Percentiles rank a stretch among this genome's conserved stretches.
Evolutionary conservation across 1,140 invertebrate species (phyloP).

Genomic region (Pissodes strobi): DNA sequence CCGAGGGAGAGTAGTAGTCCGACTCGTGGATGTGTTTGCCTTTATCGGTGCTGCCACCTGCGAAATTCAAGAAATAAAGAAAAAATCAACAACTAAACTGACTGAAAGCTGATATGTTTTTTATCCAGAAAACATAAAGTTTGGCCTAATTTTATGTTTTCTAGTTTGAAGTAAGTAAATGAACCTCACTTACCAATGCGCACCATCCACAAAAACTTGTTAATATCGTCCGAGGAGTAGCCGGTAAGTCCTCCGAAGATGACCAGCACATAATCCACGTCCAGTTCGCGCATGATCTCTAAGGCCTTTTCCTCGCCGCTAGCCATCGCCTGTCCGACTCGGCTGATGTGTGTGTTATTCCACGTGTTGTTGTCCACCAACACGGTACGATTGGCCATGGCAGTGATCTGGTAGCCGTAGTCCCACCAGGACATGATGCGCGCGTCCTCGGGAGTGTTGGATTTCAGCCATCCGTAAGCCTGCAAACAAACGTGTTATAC

Average conservation of each 20-base stretch:
- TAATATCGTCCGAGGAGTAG: constrained; percentile 98
- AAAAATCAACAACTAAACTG: too few relatives aligned
- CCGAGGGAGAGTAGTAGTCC: constrained; percentile 93
- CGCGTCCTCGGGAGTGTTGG: constrained; percentile 94
- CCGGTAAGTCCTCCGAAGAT: constrained; percentile 98
- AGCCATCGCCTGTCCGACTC: constrained; percentile 97
- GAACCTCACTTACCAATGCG: constrained; percentile 69
- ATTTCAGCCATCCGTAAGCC: constrained; percentile 96
- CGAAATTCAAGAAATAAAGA: too few relatives aligned
- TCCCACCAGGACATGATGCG: constrained; percentile 99
- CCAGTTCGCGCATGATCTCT: constrained; percentile 95
- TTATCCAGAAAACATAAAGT: too few relatives aligned
- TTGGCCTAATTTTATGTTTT: too few relatives aligned
- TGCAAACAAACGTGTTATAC: too few relatives aligned
- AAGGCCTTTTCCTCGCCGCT: constrained; percentile 95
- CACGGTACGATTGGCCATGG: constrained; percentile 98
- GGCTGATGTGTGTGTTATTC: constrained; percentile 96
- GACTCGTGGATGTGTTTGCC: constrained; percentile 94
- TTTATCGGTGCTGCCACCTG: constrained; percentile 89
- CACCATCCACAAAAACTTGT: constrained; percentile 99
- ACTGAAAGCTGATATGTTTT: too few relatives aligned
- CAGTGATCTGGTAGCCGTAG: constrained; percentile 99
- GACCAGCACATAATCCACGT: constrained; percentile 97
- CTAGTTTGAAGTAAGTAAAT: background rate
- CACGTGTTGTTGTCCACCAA: constrained; percentile 99